phyloP scores from a whole-genome alignment of 2,797 vertebrate species.

The Serranus cabrilla region DNA sequence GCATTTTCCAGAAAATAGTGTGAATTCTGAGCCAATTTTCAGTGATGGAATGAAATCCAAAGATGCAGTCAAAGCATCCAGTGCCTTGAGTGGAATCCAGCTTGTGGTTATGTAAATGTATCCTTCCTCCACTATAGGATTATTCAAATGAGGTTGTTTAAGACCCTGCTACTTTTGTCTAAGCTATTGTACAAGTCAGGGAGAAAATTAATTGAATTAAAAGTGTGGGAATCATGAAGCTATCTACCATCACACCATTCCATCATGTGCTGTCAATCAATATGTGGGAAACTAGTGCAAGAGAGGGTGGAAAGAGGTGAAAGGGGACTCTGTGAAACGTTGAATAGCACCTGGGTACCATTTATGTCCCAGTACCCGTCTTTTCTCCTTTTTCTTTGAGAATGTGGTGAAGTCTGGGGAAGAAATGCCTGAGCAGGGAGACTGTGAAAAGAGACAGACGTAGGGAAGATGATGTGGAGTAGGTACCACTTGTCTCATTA shows the following conservation, averaged over 20 bases:
- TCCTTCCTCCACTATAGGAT: slow-evolving; percentile 44
- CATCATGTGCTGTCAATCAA: slow-evolving; percentile 17
- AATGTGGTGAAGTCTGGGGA: slow-evolving; percentile 10
- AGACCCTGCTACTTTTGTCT: slow-evolving; percentile 48
- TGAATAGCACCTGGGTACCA: slow-evolving; percentile 24
- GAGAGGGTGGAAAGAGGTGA: slow-evolving; percentile 30
- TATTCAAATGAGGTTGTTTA: slow-evolving; percentile 68
- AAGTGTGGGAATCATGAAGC: slow-evolving; percentile 44
- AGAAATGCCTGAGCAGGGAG: slow-evolving; percentile 1
- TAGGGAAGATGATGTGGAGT: slow-evolving; percentile 9
- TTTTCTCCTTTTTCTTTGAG: background rate
- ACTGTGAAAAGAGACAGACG: slow-evolving; percentile 15
- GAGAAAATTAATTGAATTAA: slow-evolving; percentile 60
- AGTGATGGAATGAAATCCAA: slow-evolving; percentile 43
- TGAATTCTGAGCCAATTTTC: slow-evolving; percentile 29
- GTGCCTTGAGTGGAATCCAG: slow-evolving; percentile 51
- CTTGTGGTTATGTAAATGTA: slow-evolving; percentile 64
- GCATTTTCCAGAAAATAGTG: slow-evolving; percentile 20
- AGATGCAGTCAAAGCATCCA: slow-evolving; percentile 42
- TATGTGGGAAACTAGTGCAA: background rate
- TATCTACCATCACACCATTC: slow-evolving; percentile 17
- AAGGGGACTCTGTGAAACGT: background rate
- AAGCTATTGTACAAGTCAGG: slow-evolving; percentile 45
- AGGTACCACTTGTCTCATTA: slow-evolving; percentile 40
- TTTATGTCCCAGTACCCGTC: background rate